Evolutionary conservation across 2,797 vertebrate species (phyloP).

Genomic region (Garrulus glandarius): DNA sequence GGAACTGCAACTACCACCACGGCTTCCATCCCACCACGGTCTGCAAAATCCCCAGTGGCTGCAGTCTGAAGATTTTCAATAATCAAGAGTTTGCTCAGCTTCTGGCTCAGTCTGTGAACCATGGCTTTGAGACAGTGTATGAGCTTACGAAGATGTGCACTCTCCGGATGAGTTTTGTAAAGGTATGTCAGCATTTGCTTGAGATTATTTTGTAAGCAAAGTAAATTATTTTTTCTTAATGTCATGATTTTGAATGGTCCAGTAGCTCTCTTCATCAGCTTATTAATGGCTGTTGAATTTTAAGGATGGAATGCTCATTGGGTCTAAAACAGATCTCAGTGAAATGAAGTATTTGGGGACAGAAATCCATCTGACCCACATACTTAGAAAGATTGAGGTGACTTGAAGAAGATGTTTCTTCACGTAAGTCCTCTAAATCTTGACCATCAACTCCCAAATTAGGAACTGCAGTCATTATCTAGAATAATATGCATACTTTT

Average conservation of each 20-base stretch:
- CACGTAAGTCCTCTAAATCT: neutral
- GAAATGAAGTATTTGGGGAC: neutral
- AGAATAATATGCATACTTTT: neutral
- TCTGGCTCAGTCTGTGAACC: slow-evolving; percentile 94
- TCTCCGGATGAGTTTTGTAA: slow-evolving; percentile 97
- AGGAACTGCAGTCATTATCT: neutral
- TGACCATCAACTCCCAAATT: neutral
- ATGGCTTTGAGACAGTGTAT: slow-evolving; percentile 95
- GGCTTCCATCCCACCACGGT: slow-evolving; percentile 95
- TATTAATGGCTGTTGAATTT: neutral
- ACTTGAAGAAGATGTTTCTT: neutral
- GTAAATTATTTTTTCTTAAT: neutral
- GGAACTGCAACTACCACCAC: slow-evolving; percentile 97
- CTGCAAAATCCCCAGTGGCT: slow-evolving; percentile 95
- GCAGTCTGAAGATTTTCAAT: slow-evolving; percentile 96
- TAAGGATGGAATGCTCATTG: neutral
- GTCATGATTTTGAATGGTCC: neutral
- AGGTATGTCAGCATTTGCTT: slow-evolving; percentile 74
- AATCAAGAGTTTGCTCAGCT: slow-evolving; percentile 96
- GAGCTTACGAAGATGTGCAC: slow-evolving; percentile 99
- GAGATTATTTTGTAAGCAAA: neutral
- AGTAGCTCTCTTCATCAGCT: neutral
- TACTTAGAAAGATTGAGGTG: neutral
- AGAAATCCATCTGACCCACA: neutral
- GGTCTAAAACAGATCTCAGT: neutral